These are phyloP conservation scores for Drosophila simulans DNA, from an alignment of 1,140 invertebrate genomes.

Conservation along the genomic window DNA sequence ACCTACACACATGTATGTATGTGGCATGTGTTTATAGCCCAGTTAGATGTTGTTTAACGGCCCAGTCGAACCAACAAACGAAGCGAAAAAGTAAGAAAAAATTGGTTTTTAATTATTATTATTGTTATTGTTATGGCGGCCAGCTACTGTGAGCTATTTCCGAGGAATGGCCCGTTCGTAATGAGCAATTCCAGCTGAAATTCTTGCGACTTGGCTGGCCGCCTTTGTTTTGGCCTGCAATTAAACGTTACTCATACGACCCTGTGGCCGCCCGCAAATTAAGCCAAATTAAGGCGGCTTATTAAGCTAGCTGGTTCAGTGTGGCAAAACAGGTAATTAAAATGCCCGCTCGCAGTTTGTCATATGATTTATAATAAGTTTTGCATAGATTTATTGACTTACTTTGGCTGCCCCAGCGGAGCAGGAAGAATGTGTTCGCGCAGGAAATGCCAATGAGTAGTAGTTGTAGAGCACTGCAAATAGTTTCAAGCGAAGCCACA, in stretches of 20 bases:
- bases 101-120: conserved; percentile 82
- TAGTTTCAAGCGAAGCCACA: conserved; percentile 61
- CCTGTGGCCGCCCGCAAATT: conserved; percentile 78
- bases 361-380: conserved; percentile 76
- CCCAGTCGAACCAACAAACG: conserved; percentile 26
- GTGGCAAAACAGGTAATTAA: conserved; percentile 66
- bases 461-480: conserved; percentile 44
- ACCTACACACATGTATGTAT: conserved; percentile 9
- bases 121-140: conserved; percentile 64
- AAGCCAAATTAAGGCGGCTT: conserved; percentile 73
- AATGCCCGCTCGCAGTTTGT: conserved; percentile 61
- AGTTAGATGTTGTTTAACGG: conserved; percentile 46
- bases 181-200: conserved; percentile 76
- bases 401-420: conserved; percentile 39
- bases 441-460: conserved; percentile 66
- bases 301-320: conserved; percentile 50
- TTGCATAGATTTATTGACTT: conserved; percentile 77
- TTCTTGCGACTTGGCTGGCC: conserved; percentile 52
- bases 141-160: conserved; percentile 49
- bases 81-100: conserved; percentile 46
- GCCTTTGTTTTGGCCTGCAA: conserved; percentile 57
- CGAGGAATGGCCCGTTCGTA: conserved; percentile 65
- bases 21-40: conserved; percentile 60
- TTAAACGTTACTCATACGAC: conserved; percentile 82
- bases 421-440: conserved; percentile 66